Evolutionary conservation across 2,113 vertebrate genomes (phyloP), one percentile per base, ranked within the genome.

Genomic region (Plecotus auritus): DNA sequence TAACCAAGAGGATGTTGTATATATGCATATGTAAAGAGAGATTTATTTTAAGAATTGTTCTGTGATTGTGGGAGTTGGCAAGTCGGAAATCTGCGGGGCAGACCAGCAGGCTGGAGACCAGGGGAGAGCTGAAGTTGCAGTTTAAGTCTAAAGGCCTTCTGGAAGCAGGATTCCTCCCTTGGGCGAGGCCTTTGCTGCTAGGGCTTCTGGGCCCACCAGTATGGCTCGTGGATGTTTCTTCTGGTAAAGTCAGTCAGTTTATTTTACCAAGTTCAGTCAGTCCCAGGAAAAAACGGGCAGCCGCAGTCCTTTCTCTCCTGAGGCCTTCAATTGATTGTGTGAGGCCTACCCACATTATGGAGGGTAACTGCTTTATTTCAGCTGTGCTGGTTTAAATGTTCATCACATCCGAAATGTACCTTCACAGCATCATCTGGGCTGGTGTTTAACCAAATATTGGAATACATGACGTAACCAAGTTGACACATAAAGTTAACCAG

Each of bases 231-330:
- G 80, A 56, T 26, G 0, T 35, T 30, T 78, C 83, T 77, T 94
- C n/a, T 91, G 30, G 51, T 90, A 61, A 93, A 97, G 95, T 94
- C 8, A 17, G 51, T 94, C n/a, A 5, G 51, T 80, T 61, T 81
- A 40, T 61, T 81, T 59, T 61, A 37, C 26, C 78, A 81, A 54
- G 7, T 81, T 61, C 1, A 82, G 9, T 80, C 61, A 82, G 61
- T 61, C 14, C 23, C 23, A 28, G 35, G 17, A 42, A 42, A 30
- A 82, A 54, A 14, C 4, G 0, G 6, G 32, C 32, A 35, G 61
- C 28, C 35, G 45, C 42, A 28, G 13, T 72, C 32, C 47, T 88
- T 47, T 66, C 40, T 67, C 23, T 77, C 51, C 45, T 40, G 40
- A 35, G 28, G n/a, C 51, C 61, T 56, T 93, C 35, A 76, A 3